Evolutionary conservation across 2,888 invertebrate genomes (phyloP).

Genomic region (Harpalus rufipes): DNA sequence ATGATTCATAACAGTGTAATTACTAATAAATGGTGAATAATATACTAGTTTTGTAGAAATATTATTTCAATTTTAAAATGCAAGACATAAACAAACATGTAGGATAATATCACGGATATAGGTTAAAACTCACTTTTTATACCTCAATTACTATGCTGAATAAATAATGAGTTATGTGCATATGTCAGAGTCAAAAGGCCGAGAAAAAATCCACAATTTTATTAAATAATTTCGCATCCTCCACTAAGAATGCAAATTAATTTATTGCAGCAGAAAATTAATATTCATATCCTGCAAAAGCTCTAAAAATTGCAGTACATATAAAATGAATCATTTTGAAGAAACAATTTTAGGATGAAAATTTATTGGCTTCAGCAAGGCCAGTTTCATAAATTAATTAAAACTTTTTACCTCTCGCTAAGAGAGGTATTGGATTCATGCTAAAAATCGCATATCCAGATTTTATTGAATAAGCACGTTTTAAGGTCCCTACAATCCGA

Average conservation of each 20-base stretch:
- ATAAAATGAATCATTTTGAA: neutral
- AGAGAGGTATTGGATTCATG: too few species aligned
- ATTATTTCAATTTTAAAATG: neutral
- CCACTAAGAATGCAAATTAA: slow-evolving; percentile 34
- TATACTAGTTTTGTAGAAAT: neutral
- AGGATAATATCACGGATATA: slow-evolving; percentile 8
- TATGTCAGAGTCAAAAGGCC: neutral
- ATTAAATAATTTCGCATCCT: slow-evolving; percentile 22
- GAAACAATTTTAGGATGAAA: slow-evolving; percentile 30
- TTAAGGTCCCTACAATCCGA: too few species aligned
- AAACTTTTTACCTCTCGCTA: too few species aligned
- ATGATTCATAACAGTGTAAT: too few species aligned
- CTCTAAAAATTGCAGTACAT: slow-evolving; percentile 16
- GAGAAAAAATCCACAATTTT: slow-evolving; percentile 3
- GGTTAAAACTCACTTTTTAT: neutral
- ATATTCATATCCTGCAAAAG: slow-evolving; percentile 19
- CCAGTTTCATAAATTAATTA: slow-evolving; percentile 60
- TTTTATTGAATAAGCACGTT: too few species aligned
- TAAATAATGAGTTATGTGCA: slow-evolving; percentile 27
- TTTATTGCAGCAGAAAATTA: slow-evolving; percentile 18
- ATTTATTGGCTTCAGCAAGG: slow-evolving; percentile 40
- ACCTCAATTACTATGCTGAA: slow-evolving; percentile 4
- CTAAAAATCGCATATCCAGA: too few species aligned
- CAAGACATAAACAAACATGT: neutral
- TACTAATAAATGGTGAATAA: too few species aligned